Evolutionary conservation across 2,113 vertebrate species (phyloP), one percentile per base, ranked within the genome.

Genomic region (Malurus cyaneus): DNA sequence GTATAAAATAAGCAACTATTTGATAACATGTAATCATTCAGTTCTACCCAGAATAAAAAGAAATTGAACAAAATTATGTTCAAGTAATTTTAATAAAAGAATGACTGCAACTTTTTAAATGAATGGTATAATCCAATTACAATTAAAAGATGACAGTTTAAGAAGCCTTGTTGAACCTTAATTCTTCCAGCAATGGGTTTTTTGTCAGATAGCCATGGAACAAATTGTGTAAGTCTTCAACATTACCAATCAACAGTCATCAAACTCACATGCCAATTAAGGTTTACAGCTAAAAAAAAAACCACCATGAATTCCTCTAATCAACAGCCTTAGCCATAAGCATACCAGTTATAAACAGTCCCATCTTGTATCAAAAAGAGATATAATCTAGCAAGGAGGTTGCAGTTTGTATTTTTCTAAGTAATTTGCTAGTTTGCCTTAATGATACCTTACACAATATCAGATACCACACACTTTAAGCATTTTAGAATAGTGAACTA

Each of bases 371-470:
- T 28, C 34, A 60, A 66, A 65, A 7, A 36, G 10, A 66, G 32
- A 28, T 11, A 50, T 13, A 31, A 74, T 10, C 34, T 0, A 0
- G 14, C 7, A 56, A 65, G 6, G 8, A 57, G 24, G 14, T n/a
- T 49, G 24, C 9, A 47, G 5, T 54, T 34, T 18, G 7, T 9
- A 39, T 25, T 80, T 44, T 64, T 46, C 1, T 2, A 46, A 83
- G 42, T 50, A 0, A 70, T 57, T 44, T 66, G 14, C 2, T 39
- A 39, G 17, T 20, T 57, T 79, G 25, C 18, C 6, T 3, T 42
- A 65, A 65, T 6, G 8, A n/a, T 29, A 41, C 20, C 5, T 86
- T 50, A n/a, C 5, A 5, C n/a, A 32, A 11, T 14, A 85, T 4
- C n/a, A 17, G 31, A 52, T 49, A 71, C 11, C 2, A 1, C 17